Evolutionary conservation across 2,888 invertebrate genomes (phyloP).

Genomic region (Eurytoma californica): DNA sequence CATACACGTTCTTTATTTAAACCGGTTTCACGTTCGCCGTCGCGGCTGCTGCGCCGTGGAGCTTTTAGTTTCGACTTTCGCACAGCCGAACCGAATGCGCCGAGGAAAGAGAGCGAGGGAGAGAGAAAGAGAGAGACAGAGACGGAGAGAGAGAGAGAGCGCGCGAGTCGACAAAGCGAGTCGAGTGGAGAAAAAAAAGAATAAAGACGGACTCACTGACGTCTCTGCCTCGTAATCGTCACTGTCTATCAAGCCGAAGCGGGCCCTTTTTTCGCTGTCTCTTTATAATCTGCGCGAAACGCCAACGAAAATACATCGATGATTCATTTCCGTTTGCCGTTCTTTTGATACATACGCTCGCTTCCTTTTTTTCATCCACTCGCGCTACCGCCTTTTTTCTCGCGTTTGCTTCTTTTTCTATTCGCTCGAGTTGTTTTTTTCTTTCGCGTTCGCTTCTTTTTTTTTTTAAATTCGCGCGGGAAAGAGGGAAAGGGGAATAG

Average conservation of each 20-base stretch:
- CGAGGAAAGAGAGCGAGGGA: conserved; percentile 16
- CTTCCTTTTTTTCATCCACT: background rate
- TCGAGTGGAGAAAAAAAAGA: conserved; percentile 5
- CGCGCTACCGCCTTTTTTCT: background rate
- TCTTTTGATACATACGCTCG: conserved; percentile 32
- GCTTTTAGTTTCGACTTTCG: conserved; percentile 70
- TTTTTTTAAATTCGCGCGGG: background rate
- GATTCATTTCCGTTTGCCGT: conserved; percentile 50
- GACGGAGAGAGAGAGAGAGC: background rate
- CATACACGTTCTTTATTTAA: conserved; percentile 75
- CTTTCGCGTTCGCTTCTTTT: background rate
- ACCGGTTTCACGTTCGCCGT: conserved; percentile 70
- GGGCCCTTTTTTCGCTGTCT: conserved; percentile 12
- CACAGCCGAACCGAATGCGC: conserved; percentile 46
- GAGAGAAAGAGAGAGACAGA: conserved; percentile 7
- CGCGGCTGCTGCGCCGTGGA: conserved; percentile 52
- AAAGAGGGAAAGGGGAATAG: background rate
- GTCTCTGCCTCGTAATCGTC: conserved; percentile 53
- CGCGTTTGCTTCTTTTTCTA: conserved; percentile 10
- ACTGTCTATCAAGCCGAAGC: conserved; percentile 51
- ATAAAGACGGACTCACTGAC: conserved; percentile 17
- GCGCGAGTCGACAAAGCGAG: background rate
- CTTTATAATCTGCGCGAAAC: conserved; percentile 8
- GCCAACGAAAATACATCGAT: conserved; percentile 43
- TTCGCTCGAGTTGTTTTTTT: background rate